phyloP scores from a whole-genome alignment of 1,140 invertebrate genomes.

The Drosophila erecta region DNA sequence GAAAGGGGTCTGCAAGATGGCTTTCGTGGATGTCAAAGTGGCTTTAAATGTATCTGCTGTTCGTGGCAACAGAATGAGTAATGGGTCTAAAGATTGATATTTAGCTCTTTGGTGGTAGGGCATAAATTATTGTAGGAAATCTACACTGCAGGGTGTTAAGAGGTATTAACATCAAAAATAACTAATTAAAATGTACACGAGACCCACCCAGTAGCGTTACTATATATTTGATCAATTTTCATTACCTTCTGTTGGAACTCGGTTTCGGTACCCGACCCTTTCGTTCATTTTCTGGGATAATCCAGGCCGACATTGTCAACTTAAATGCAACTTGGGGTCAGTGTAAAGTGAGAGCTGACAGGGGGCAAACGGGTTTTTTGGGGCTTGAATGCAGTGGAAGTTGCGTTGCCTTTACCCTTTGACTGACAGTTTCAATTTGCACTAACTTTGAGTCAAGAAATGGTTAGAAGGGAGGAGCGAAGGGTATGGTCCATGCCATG shows the following conservation, averaged over 20 bases:
- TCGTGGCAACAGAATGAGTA: constrained; percentile 28
- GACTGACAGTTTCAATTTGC: constrained; percentile 78
- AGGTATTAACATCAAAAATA: neutral
- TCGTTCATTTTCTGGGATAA: constrained; percentile 9
- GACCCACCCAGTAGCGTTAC: neutral
- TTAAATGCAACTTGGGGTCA: constrained; percentile 44
- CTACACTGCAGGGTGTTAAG: neutral
- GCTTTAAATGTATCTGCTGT: constrained; percentile 31
- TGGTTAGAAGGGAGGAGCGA: neutral
- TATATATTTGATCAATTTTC: constrained; percentile 3
- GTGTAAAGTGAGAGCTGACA: constrained; percentile 40
- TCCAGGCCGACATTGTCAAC: constrained; percentile 50
- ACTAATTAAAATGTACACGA: too few species aligned
- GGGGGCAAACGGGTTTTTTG: constrained; percentile 15
- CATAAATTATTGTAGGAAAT: neutral
- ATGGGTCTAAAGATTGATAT: constrained; percentile 30
- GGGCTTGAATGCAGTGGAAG: neutral
- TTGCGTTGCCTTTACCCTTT: constrained; percentile 39
- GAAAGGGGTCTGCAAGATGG: constrained; percentile 11
- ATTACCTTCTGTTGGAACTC: constrained; percentile 7
- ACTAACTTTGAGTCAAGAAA: constrained; percentile 64
- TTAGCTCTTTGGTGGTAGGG: neutral
- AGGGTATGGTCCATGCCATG: constrained; percentile 7
- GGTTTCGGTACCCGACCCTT: neutral
- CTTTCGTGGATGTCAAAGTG: constrained; percentile 57